A percentile compares a stretch with the other conserved stretches of the same genome.
These are phyloP conservation scores for Syngnathus rostellatus DNA, from an alignment of 2,797 vertebrate species.

Conservation along the genomic window DNA sequence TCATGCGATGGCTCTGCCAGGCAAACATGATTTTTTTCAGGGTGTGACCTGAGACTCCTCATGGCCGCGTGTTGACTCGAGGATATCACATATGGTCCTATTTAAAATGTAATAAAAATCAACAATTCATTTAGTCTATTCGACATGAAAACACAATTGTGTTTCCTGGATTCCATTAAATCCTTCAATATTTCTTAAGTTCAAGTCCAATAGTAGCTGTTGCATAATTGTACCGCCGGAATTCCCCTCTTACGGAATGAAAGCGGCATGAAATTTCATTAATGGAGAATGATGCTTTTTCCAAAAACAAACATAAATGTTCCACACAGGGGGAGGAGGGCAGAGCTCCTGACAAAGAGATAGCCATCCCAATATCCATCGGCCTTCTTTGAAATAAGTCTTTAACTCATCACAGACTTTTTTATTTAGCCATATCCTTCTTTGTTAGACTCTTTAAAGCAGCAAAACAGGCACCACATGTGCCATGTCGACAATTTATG, in stretches of 20 bases:
- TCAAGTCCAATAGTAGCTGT: background rate
- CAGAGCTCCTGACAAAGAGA: constrained; percentile 21
- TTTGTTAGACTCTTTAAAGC: background rate
- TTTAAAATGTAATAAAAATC: constrained; percentile 36
- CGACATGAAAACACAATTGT: constrained; percentile 38
- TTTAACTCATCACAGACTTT: background rate
- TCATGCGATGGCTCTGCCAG: background rate
- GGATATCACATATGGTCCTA: constrained; percentile 42
- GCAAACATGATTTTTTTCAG: background rate
- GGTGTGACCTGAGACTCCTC: background rate
- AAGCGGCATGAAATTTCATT: constrained; percentile 22
- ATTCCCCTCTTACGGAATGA: constrained; percentile 21
- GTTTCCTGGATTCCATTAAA: constrained; percentile 35
- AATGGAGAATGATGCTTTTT: constrained; percentile 17
- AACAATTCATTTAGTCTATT: constrained; percentile 25
- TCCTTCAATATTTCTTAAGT: background rate
- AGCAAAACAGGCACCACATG: background rate
- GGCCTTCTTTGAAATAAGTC: background rate
- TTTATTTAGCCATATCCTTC: background rate
- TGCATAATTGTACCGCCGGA: constrained; percentile 15
- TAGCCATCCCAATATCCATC: constrained; percentile 26
- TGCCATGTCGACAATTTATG: background rate
- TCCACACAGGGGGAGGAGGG: constrained; percentile 16
- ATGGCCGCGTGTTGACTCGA: constrained; percentile 12
- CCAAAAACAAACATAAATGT: constrained; percentile 17